Conservation (phyloP, 1,140 invertebrate species). For the Drosophila watanabei region DNA sequence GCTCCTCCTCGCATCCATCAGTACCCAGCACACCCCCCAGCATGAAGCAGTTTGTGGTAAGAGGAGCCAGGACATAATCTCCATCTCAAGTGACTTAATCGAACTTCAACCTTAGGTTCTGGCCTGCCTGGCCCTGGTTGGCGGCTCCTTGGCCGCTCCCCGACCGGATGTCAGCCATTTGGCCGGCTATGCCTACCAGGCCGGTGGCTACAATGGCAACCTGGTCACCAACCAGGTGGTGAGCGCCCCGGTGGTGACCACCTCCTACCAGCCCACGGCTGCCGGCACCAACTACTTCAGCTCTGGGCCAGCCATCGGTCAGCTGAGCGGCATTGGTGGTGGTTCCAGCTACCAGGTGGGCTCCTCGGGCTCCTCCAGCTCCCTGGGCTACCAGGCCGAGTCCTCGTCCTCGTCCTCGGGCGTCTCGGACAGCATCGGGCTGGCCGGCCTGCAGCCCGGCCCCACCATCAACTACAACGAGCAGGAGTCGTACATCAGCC, state of each 20-base stretch:
- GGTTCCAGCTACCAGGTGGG: neutral
- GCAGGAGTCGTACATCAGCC: constrained; percentile 86
- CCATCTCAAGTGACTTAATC: neutral
- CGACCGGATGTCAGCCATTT: constrained; percentile 76
- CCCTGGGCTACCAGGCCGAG: constrained; percentile 5
- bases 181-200: constrained; percentile 65
- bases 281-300: constrained; percentile 79
- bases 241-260: constrained; percentile 58
- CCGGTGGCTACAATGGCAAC: constrained; percentile 54
- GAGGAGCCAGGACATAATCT: neutral
- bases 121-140: constrained; percentile 57
- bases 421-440: constrained; percentile 53
- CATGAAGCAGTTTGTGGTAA: constrained; percentile 82
- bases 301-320: constrained; percentile 51
- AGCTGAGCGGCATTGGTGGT: constrained; percentile 4
- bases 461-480: constrained; percentile 69
- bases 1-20: constrained; percentile 11
- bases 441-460: constrained; percentile 61
- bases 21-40: constrained; percentile 6
- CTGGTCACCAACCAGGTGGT: constrained; percentile 39
- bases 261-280: constrained; percentile 78
- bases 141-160: constrained; percentile 49
- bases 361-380: constrained; percentile 26
- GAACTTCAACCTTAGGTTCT: constrained; percentile 39
- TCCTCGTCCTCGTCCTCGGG: neutral